A percentile compares a stretch with the other conserved stretches of the same genome.
Conservation (phyloP, 1,140 invertebrate species). For the Eumeta japonica region DNA sequence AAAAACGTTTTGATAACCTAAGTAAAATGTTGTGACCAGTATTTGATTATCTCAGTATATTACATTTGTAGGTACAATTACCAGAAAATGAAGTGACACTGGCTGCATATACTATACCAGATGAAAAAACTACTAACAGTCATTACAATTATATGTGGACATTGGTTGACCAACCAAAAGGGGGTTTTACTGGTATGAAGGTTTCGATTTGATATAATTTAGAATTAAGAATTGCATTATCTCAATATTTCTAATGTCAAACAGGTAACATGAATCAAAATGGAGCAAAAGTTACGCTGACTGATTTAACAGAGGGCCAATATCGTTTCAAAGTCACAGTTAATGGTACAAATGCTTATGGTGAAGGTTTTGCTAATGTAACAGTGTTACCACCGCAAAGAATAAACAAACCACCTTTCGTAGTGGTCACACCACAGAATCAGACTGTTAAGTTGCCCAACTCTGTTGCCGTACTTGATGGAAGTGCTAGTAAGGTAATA, state of each 20-base stretch:
- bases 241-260: too few species aligned
- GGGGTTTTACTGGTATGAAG: constrained; percentile 62
- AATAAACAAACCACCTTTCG: constrained; percentile 81
- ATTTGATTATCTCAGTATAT: constrained; percentile 5
- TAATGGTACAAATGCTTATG: constrained; percentile 75
- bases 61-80: constrained; percentile 53
- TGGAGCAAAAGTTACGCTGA: constrained; percentile 73
- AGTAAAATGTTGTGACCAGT: constrained; percentile 1
- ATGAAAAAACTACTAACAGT: constrained; percentile 66
- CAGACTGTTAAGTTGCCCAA: constrained; percentile 88
- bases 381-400: constrained; percentile 87
- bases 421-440: constrained; percentile 79
- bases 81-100: constrained; percentile 77
- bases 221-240: constrained; percentile 1
- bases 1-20: constrained; percentile 13
- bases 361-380: constrained; percentile 85
- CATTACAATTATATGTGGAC: constrained; percentile 90
- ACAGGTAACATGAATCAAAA: constrained; percentile 83
- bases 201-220: too few species aligned
- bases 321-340: constrained; percentile 85
- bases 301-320: constrained; percentile 77
- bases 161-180: constrained; percentile 77
- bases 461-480: constrained; percentile 85
- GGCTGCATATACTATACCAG: constrained; percentile 77
- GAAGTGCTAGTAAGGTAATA: constrained; percentile 60